A percentile compares a stretch with the other conserved stretches of the same genome.
These are phyloP conservation scores for Nephila pilipes DNA, from an alignment of 1,140 invertebrate genomes.

Conservation along the genomic window DNA sequence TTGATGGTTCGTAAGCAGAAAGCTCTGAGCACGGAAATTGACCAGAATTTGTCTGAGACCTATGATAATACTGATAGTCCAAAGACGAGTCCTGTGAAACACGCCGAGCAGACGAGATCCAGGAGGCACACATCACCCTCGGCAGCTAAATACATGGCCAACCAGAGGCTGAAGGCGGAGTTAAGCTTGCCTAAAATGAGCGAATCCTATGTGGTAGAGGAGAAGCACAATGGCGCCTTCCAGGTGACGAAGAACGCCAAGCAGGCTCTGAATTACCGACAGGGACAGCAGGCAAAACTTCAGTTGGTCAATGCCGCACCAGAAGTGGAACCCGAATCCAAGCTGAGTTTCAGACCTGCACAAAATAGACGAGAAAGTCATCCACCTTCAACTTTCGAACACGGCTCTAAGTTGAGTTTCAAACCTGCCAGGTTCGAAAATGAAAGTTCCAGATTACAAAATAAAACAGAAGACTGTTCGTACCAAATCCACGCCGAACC, in stretches of 20 bases:
- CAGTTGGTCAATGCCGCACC: neutral
- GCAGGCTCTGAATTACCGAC: conserved; percentile 22
- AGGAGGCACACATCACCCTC: conserved; percentile 60
- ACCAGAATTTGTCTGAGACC: conserved; percentile 92
- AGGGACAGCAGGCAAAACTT: neutral
- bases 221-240: conserved; percentile 71
- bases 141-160: conserved; percentile 43
- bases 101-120: neutral
- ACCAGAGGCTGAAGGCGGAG: conserved; percentile 44
- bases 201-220: conserved; percentile 48
- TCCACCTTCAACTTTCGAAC: neutral
- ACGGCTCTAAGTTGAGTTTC: neutral
- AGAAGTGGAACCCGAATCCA: neutral
- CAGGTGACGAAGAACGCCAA: conserved; percentile 67
- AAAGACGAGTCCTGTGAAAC: conserved; percentile 80
- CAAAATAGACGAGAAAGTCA: neutral
- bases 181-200: conserved; percentile 46
- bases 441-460: neutral
- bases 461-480: neutral
- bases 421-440: neutral
- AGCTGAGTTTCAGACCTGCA: neutral
- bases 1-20: conserved; percentile 92
- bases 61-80: conserved; percentile 93
- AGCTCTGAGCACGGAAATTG: conserved; percentile 92
- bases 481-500: neutral